Evolutionary conservation across 2,888 invertebrate species (phyloP), one percentile per base, ranked within the genome.

Genomic region (Cryptophagus acutangulus): DNA sequence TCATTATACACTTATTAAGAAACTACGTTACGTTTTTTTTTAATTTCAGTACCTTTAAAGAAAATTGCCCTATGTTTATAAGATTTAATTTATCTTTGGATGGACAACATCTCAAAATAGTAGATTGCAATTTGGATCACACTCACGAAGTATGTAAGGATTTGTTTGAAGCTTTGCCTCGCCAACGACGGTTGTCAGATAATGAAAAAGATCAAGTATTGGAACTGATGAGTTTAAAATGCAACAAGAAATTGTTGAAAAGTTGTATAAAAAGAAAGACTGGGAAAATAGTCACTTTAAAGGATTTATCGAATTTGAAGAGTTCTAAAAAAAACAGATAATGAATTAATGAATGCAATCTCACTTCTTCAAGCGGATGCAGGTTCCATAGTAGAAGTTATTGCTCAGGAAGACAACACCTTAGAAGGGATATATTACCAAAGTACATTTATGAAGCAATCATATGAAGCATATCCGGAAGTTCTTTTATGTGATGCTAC

Each of bases 201-300:
- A 13, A 20, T 13, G 39, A 39, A 3, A 17, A 39, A 15, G 2
- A 12, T 8, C 33, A 33, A 34, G 14, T 25, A 2, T 9, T 13
- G n/a, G 17, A 33, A 15, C 18, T 39, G 15, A 15, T 39, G 15
- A 5, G 25, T 1, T n/a, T 39, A 12, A 33, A 33, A 24, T 39
- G 39, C 16, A 16, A 39, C 26, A 39, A 39, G 18, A 39, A 39
- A 20, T 10, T 39, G 15, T 20, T 39, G 16, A 12, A 39, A 16
- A 12, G 25, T 9, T 34, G 33, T 25, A n/a, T 39, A 3, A 14
- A 9, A 25, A n/a, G 8, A 16, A 39, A 14, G 3, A 33, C 8
- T 2, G 13, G 17, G 8, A 38, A 38, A 33, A 24, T 33, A 17
- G 33, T 38, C 5, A 33, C 25, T 33, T 33, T 38, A 31, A 17